phyloP scores from a whole-genome alignment of 2,113 vertebrate species.

The Oncorhynchus nerka region DNA sequence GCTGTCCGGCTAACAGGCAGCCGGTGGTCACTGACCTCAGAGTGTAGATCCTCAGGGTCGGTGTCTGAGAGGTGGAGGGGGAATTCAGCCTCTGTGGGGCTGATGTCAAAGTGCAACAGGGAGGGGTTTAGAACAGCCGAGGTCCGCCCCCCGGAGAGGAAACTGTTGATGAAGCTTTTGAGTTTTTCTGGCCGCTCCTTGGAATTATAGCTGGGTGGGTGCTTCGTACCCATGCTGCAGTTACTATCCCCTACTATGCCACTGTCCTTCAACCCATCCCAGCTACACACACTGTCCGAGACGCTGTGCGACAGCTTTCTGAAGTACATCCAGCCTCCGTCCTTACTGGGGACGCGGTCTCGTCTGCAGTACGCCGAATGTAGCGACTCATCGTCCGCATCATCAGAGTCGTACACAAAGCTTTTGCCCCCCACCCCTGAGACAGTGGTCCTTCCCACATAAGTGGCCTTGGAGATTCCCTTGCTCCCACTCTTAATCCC shows the following conservation, averaged over 20 bases:
- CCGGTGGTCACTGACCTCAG: constrained; percentile 74
- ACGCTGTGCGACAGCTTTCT: constrained; percentile 81
- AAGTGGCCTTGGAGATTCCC: constrained; percentile 62
- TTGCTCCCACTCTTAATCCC: constrained; percentile 79
- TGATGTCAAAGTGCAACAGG: constrained; percentile 58
- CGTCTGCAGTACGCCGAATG: constrained; percentile 60
- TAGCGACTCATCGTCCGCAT: constrained; percentile 78
- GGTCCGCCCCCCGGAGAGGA: constrained; percentile 69
- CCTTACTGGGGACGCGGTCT: constrained; percentile 71
- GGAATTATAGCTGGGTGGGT: constrained; percentile 63
- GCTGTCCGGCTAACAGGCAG: constrained; percentile 64
- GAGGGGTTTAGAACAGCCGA: constrained; percentile 61
- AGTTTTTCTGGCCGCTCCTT: constrained; percentile 83
- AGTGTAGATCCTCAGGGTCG: constrained; percentile 77
- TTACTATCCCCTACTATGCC: constrained; percentile 46
- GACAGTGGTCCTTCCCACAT: constrained; percentile 51
- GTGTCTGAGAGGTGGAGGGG: constrained; percentile 77
- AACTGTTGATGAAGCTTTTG: constrained; percentile 73
- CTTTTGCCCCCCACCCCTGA: constrained; percentile 54
- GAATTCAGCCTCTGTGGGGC: constrained; percentile 42
- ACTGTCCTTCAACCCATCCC: constrained; percentile 69
- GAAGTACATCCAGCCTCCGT: constrained; percentile 65
- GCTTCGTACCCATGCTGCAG: constrained; percentile 36
- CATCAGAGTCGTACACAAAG: constrained; percentile 83
- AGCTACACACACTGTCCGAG: constrained; percentile 86